A percentile compares a stretch with the other conserved stretches of the same genome.
Evolutionary conservation across 2,797 vertebrate species (phyloP).

Genomic region (Columba guinea): DNA sequence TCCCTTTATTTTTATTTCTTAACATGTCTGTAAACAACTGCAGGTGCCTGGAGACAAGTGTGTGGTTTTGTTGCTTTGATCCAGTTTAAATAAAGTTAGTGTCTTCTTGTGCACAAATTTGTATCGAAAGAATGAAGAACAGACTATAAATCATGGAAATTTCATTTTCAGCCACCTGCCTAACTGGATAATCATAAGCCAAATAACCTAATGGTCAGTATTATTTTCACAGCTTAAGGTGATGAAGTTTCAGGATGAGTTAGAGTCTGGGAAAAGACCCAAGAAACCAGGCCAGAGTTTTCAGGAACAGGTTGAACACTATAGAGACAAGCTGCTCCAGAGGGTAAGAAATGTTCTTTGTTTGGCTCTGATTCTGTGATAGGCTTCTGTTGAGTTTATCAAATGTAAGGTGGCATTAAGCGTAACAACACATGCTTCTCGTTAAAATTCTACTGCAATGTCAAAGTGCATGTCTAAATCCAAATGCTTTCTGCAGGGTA

Average conservation of each 20-base stretch:
- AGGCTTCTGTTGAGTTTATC: not conserved
- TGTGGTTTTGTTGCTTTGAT: not conserved
- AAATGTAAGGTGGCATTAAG: not conserved
- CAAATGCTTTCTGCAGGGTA: not conserved
- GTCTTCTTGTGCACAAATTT: not conserved
- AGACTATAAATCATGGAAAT: not conserved
- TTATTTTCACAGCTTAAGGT: constrained; percentile 90
- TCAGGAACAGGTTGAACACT: constrained; percentile 98
- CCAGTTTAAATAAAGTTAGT: not conserved
- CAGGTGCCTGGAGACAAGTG: not conserved
- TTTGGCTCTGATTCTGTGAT: constrained; percentile 27
- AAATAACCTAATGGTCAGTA: constrained; percentile 56
- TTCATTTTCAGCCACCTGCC: constrained; percentile 29
- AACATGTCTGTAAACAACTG: not conserved
- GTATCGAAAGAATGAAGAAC: not conserved
- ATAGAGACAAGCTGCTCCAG: constrained; percentile 96
- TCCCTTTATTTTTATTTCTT: constrained; percentile 30
- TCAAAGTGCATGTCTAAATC: not conserved
- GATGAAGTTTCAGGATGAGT: constrained; percentile 99
- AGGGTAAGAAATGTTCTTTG: constrained; percentile 82
- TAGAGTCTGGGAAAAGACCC: constrained; percentile 96
- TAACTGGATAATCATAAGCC: constrained; percentile 17
- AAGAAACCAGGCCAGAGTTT: constrained; percentile 95
- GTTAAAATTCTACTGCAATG: not conserved
- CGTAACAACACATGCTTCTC: not conserved